phyloP scores from a whole-genome alignment of 2,888 invertebrate genomes.

The Nephrotoma guestfalica region DNA sequence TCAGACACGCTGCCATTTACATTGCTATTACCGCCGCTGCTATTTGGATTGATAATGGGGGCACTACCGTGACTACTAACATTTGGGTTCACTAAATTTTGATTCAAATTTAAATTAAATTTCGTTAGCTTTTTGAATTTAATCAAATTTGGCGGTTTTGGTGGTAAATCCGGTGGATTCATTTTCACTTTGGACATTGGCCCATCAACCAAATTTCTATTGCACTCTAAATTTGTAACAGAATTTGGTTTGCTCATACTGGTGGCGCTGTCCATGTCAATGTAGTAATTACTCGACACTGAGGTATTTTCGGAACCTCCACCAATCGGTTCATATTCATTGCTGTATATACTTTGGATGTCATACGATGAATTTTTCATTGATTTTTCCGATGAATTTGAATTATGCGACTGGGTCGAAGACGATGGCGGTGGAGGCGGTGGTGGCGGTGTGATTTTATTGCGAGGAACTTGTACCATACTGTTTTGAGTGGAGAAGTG shows the following conservation, averaged over 20 bases:
- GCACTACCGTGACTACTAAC: background rate
- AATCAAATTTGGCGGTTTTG: slow-evolving; percentile 60
- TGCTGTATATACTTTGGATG: slow-evolving; percentile 50
- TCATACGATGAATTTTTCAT: background rate
- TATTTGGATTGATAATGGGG: background rate
- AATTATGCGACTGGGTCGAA: slow-evolving; percentile 18
- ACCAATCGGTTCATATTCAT: slow-evolving; percentile 56
- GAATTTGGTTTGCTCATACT: slow-evolving; percentile 36
- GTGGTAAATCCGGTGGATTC: slow-evolving; percentile 56
- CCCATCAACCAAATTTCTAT: slow-evolving; percentile 10
- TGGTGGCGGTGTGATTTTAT: background rate
- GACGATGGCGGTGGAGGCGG: slow-evolving; percentile 10
- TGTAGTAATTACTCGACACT: slow-evolving; percentile 41
- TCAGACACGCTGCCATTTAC: slow-evolving; percentile 34
- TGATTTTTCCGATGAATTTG: background rate
- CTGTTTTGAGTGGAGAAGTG: slow-evolving; percentile 49
- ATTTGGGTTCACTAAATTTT: background rate
- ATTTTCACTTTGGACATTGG: slow-evolving; percentile 11
- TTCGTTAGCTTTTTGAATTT: slow-evolving; percentile 39
- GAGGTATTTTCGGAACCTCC: slow-evolving; percentile 24
- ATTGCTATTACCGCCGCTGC: background rate
- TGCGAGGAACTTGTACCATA: slow-evolving; percentile 34
- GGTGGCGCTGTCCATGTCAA: slow-evolving; percentile 43
- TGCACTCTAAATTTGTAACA: slow-evolving; percentile 21
- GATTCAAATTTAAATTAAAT: background rate